These are phyloP conservation scores for Sebastes hubbsi DNA, from an alignment of 2,797 vertebrate genomes.

Conservation along the genomic window DNA sequence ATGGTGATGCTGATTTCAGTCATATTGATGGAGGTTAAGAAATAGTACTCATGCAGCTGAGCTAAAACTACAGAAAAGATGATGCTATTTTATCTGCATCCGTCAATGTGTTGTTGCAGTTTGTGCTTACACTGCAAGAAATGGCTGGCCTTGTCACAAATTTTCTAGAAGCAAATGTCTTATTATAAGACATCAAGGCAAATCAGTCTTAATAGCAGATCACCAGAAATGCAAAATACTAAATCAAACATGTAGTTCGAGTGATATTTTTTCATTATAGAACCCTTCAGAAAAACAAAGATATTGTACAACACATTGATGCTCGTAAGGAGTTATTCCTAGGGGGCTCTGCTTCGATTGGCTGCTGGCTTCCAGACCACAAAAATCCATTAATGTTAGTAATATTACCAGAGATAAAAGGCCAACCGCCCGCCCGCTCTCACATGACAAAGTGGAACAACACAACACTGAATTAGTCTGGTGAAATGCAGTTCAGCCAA, in stretches of 20 bases:
- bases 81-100: constrained; percentile 2
- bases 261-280: neutral
- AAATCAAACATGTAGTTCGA: neutral
- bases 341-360: constrained; percentile 12
- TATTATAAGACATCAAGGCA: neutral
- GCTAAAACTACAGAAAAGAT: constrained; percentile 9
- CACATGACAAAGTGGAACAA: constrained; percentile 11
- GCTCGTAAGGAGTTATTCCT: neutral
- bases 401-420: constrained; percentile 31
- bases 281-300: neutral
- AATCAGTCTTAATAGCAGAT: neutral
- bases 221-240: neutral
- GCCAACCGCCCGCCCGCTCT: neutral
- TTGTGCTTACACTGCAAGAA: neutral
- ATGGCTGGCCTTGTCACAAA: neutral
- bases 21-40: neutral
- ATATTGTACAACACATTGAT: neutral
- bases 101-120: neutral
- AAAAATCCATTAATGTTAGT: constrained; percentile 42
- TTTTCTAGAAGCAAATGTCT: neutral
- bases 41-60: neutral
- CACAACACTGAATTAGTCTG: constrained; percentile 24
- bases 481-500: constrained; percentile 15
- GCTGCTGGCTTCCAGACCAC: constrained; percentile 6
- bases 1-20: constrained; percentile 36